Evolutionary conservation across 1,140 invertebrate genomes (phyloP).

Genomic region (Oncopeltus fasciatus): DNA sequence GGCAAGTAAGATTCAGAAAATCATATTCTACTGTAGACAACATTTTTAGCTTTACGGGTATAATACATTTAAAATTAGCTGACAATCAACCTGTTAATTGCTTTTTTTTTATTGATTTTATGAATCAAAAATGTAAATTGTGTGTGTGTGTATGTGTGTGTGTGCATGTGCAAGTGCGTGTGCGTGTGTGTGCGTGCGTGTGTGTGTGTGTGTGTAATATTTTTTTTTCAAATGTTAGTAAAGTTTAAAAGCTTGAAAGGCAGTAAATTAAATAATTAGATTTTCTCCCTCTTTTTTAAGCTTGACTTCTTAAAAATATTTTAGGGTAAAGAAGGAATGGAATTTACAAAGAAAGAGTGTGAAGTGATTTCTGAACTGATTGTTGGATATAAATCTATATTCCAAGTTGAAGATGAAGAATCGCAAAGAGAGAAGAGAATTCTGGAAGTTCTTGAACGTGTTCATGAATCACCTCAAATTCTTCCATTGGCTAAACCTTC

Average conservation of each 20-base stretch:
- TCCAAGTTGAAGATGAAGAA: slow-evolving; percentile 41
- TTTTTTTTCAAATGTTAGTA: slow-evolving; percentile 5
- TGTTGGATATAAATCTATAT: slow-evolving; percentile 39
- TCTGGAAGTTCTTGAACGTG: slow-evolving; percentile 48
- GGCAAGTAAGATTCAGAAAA: too few relatives aligned
- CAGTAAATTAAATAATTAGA: too few relatives aligned
- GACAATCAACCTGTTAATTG: too few relatives aligned
- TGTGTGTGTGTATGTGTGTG: too few relatives aligned
- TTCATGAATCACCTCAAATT: slow-evolving; percentile 37
- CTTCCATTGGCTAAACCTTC: slow-evolving; percentile 45
- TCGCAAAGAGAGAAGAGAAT: slow-evolving; percentile 53
- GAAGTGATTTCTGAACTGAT: slow-evolving; percentile 56
- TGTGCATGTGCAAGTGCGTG: neutral
- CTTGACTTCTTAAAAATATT: slow-evolving; percentile 15
- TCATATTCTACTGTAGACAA: too few relatives aligned
- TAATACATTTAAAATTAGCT: too few relatives aligned
- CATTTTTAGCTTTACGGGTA: too few relatives aligned
- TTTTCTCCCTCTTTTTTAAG: neutral
- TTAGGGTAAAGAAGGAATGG: slow-evolving; percentile 30
- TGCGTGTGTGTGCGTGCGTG: neutral
- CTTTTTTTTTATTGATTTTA: too few relatives aligned
- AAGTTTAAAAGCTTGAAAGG: too few relatives aligned
- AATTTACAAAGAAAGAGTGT: slow-evolving; percentile 47
- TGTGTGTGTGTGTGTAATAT: neutral
- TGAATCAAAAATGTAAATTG: too few relatives aligned